Percentiles rank a stretch among this genome's conserved stretches.
Conservation (phyloP, 1,140 invertebrate genomes). For the Conopomorpha cramerella region DNA sequence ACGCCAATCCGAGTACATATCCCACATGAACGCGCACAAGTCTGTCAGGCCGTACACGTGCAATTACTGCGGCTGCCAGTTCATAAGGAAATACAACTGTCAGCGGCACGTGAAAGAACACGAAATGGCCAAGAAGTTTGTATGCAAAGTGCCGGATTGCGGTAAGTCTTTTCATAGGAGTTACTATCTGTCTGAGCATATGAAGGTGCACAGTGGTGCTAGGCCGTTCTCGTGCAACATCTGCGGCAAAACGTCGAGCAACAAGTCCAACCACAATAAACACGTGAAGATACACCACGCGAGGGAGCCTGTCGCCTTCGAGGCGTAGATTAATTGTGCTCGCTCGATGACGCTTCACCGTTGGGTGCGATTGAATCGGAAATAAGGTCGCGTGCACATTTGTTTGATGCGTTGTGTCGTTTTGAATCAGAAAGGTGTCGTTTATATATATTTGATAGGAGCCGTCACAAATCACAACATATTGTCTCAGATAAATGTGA, state of each 20-base stretch:
- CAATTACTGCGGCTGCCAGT: conserved; percentile 92
- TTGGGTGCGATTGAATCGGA: too few species aligned
- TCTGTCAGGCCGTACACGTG: conserved; percentile 84
- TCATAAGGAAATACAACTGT: conserved; percentile 92
- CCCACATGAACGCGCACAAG: conserved; percentile 84
- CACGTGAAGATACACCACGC: conserved; percentile 87
- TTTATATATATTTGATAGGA: too few species aligned
- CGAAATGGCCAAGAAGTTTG: conserved; percentile 85
- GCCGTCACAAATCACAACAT: too few species aligned
- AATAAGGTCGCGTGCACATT: too few species aligned
- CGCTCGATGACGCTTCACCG: too few species aligned
- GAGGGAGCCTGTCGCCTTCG: conserved; percentile 80
- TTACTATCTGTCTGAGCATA: conserved; percentile 86
- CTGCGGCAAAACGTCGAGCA: conserved; percentile 84
- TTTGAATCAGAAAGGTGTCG: too few species aligned
- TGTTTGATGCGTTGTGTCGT: too few species aligned
- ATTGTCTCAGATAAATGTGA: too few species aligned
- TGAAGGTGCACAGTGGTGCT: conserved; percentile 82
- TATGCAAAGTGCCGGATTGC: conserved; percentile 79
- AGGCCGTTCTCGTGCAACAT: conserved; percentile 83
- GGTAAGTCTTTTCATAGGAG: conserved; percentile 84
- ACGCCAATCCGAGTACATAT: conserved; percentile 75
- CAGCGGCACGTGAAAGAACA: conserved; percentile 89
- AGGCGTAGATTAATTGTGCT: conserved; percentile 77
- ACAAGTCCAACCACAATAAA: conserved; percentile 88